Evolutionary conservation across 2,113 vertebrate genomes (phyloP).

Genomic region (Vidua macroura): DNA sequence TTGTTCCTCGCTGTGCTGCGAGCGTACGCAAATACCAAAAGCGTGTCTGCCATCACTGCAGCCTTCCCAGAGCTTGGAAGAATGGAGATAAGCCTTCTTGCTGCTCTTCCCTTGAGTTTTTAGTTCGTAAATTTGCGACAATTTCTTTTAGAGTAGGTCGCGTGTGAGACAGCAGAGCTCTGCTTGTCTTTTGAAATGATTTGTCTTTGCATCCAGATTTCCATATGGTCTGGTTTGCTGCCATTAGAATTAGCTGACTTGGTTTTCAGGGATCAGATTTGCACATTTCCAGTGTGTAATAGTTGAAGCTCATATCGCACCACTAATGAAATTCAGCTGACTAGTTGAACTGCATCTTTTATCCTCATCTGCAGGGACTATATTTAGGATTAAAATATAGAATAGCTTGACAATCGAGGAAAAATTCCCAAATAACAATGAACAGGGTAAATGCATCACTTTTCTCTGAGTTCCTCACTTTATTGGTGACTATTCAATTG

Average conservation of each 20-base stretch:
- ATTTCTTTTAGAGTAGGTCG: neutral
- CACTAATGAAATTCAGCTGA: neutral
- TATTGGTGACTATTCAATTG: neutral
- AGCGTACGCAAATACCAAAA: neutral
- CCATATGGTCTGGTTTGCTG: fast-evolving
- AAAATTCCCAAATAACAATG: neutral
- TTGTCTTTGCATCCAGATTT: neutral
- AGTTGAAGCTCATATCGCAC: neutral
- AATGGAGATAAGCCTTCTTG: neutral
- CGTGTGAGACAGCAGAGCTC: neutral
- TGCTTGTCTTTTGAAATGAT: neutral
- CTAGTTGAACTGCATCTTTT: neutral
- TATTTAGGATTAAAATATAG: neutral
- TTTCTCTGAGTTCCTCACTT: neutral
- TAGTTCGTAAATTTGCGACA: neutral
- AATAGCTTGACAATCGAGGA: neutral
- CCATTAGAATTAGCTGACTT: neutral
- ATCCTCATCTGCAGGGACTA: neutral
- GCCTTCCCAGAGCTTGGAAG: neutral
- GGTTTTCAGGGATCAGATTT: neutral
- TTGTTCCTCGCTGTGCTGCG: neutral
- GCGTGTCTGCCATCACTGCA: fast-evolving
- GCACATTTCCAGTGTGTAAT: neutral
- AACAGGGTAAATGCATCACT: neutral
- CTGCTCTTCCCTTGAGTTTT: neutral